Evolutionary conservation across 2,797 vertebrate genomes (phyloP), one percentile per base, ranked within the genome.

Genomic region (Tiaroga cobitis): DNA sequence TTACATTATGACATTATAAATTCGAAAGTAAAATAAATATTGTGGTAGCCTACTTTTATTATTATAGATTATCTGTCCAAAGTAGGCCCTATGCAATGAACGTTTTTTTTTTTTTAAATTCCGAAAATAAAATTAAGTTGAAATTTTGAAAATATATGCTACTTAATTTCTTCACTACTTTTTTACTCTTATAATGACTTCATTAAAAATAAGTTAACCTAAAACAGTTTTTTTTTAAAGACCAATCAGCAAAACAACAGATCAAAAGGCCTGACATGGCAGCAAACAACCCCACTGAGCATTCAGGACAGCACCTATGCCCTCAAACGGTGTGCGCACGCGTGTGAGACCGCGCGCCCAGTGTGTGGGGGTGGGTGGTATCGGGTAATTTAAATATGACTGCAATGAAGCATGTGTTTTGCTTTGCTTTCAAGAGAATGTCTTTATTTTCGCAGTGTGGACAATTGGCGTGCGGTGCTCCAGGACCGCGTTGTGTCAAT

Each of bases 381-480:
- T 29, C 49, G 2, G 3, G 39, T 29, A 37, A 78, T 84, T 86
- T 67, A 70, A 85, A 89, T 86, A 67, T 76, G 76, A 51, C 73
- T 79, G 78, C 76, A 70, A 78, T 81, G 81, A 70, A 84, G 73
- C 86, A 83, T 75, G 80, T 77, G 86, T 39, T 59, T 87, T 84
- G 69, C 63, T 79, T 88, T 61, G 69, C 74, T 67, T 86, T 88
- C 80, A 89, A 61, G 81, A 89, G 43, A 87, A 85, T 85, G 82
- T 88, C 86, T 90, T 90, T 89, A 88, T 90, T 88, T 89, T 89
- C 84, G 65, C 86, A 83, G 89, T 83, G 78, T 84, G 86, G 80
- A 90, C 82, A 75, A 68, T 85, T 74, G 85, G 77, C 89, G 41
- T 70, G 72, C 82, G 85, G 87, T 68, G 81, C 82, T 78, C 69